Evolutionary conservation across 2,888 invertebrate species (phyloP).

Genomic region (Abrostola tripartita): DNA sequence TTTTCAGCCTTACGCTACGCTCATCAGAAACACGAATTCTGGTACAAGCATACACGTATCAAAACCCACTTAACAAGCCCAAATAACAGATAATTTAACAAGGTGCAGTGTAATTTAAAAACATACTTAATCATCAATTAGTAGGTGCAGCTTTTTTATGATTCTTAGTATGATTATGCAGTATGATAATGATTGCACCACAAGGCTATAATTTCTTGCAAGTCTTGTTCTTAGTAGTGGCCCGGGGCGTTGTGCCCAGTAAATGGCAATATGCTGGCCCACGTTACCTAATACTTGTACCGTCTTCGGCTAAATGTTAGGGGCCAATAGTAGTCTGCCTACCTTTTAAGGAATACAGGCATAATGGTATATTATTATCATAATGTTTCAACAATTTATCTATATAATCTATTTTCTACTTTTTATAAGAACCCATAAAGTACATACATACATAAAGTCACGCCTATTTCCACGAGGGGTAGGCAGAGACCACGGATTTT

Average conservation of each 20-base stretch:
- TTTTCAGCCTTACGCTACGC: no score
- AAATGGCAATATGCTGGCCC: neutral
- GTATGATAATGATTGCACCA: neutral
- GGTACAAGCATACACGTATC: no score
- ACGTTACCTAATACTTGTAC: neutral
- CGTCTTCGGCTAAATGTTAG: conserved; percentile 1
- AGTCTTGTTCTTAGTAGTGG: neutral
- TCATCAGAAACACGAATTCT: no score
- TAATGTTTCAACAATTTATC: neutral
- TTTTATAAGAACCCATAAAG: no score
- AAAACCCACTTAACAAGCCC: no score
- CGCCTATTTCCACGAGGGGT: no score
- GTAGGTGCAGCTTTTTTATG: no score
- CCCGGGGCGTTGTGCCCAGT: neutral
- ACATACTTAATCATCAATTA: neutral
- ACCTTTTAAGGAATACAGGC: neutral
- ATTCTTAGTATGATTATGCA: neutral
- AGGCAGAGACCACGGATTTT: no score
- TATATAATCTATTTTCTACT: no score
- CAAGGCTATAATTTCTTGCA: neutral
- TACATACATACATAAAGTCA: no score
- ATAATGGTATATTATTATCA: neutral
- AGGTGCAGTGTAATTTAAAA: no score
- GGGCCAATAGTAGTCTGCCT: neutral
- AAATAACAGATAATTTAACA: no score